These are phyloP conservation scores for Falco biarmicus DNA, from an alignment of 2,797 vertebrate genomes.

Conservation along the genomic window DNA sequence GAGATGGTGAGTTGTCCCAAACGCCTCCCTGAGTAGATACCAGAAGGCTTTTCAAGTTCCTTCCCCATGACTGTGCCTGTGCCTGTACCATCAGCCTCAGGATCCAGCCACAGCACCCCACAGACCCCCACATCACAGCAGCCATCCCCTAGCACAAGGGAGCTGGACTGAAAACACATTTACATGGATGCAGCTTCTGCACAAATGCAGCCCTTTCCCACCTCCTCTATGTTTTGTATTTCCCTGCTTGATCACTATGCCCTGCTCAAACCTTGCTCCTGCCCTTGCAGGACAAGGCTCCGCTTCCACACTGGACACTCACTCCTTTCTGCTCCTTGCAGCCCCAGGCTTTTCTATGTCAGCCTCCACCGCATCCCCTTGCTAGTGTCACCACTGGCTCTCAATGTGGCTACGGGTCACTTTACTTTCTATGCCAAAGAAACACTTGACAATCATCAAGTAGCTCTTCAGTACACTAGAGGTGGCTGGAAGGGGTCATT, in stretches of 20 bases:
- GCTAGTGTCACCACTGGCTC: not conserved
- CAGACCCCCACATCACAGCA: not conserved
- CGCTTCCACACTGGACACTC: accelerated
- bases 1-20: not conserved
- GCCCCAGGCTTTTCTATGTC: not conserved
- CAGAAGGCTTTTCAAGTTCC: not conserved
- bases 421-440: not conserved
- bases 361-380: not conserved
- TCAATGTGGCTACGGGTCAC: not conserved
- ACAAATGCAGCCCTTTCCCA: not conserved
- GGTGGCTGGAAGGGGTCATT: not conserved
- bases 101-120: not conserved
- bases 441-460: not conserved
- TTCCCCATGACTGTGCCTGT: not conserved
- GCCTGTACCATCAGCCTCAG: not conserved
- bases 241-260: not conserved
- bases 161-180: not conserved
- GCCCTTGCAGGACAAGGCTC: not conserved
- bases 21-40: not conserved
- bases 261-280: not conserved
- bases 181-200: not conserved
- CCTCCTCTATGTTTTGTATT: not conserved
- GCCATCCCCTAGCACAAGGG: not conserved
- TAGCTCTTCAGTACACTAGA: not conserved
- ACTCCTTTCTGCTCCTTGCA: not conserved